These are phyloP conservation scores for Atlantisia rogersi DNA, from an alignment of 2,113 vertebrate genomes.

Conservation along the genomic window DNA sequence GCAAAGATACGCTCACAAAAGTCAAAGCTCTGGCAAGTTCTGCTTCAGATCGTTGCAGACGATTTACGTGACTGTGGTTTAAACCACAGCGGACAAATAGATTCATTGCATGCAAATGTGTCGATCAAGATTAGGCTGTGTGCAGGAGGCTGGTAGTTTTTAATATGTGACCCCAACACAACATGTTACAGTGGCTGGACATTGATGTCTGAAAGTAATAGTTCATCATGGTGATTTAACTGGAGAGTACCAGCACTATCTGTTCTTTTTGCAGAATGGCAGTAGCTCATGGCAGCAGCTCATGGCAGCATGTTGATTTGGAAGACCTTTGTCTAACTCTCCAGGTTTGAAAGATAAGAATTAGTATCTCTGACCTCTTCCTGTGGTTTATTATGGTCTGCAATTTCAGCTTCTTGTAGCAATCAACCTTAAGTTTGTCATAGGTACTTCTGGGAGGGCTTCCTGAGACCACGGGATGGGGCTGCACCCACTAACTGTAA, in stretches of 20 bases:
- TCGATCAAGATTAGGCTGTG: not conserved
- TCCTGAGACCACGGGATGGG: not conserved
- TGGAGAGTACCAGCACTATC: not conserved
- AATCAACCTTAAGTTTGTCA: not conserved
- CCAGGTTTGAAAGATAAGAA: not conserved
- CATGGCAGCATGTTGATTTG: not conserved
- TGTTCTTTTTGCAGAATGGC: not conserved
- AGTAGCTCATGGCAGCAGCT: not conserved
- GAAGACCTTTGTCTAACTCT: not conserved
- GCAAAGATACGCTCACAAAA: not conserved
- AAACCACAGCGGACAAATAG: not conserved
- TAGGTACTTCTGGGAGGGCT: not conserved
- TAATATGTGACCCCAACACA: not conserved
- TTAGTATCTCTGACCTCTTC: not conserved
- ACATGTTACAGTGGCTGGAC: not conserved
- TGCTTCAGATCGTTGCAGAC: not conserved
- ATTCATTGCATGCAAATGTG: not conserved
- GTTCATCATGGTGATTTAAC: not conserved
- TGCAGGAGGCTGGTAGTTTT: not conserved
- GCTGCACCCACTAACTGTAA: not conserved
- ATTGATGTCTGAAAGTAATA: not conserved
- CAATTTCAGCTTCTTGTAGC: not conserved
- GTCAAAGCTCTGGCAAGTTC: not conserved
- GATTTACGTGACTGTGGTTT: not conserved
- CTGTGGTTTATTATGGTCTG: not conserved